Evolutionary conservation across 2,113 vertebrate genomes (phyloP).

Genomic region (Oryzias celebensis): DNA sequence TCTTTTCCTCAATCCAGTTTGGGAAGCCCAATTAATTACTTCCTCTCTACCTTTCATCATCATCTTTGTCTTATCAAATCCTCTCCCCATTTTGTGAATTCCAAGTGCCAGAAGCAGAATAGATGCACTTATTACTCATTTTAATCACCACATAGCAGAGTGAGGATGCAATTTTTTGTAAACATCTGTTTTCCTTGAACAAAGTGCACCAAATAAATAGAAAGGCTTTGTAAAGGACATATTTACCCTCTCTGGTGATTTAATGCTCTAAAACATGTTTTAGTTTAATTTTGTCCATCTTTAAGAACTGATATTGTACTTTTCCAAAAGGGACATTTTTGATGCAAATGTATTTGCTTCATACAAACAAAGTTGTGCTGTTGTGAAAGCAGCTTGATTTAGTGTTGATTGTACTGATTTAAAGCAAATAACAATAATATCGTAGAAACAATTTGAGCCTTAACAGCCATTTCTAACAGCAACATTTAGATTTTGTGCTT

Average conservation of each 20-base stretch:
- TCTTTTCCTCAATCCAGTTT: neutral
- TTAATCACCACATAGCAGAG: constrained; percentile 64
- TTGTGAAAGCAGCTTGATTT: neutral
- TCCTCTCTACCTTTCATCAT: constrained; percentile 24
- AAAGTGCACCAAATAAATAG: constrained; percentile 16
- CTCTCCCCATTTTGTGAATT: constrained; percentile 36
- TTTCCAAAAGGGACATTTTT: too few species aligned
- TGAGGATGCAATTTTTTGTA: constrained; percentile 41
- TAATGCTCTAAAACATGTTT: too few species aligned
- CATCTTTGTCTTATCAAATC: constrained; percentile 20
- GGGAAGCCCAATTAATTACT: constrained; percentile 47
- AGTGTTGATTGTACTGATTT: neutral
- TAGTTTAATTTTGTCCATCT: too few species aligned
- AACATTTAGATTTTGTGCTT: neutral
- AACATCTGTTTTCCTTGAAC: constrained; percentile 40
- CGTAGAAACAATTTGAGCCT: neutral
- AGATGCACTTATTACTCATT: constrained; percentile 52
- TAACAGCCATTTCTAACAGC: too few species aligned
- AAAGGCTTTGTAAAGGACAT: neutral
- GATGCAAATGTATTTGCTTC: neutral
- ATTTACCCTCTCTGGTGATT: neutral
- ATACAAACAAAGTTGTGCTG: neutral
- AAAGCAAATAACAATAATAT: neutral
- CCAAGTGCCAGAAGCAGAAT: constrained; percentile 54
- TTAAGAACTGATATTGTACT: too few species aligned